Percentiles rank a stretch among this genome's conserved stretches.
phyloP scores from a whole-genome alignment of 2,113 vertebrate genomes.

The Furnarius figulus region DNA sequence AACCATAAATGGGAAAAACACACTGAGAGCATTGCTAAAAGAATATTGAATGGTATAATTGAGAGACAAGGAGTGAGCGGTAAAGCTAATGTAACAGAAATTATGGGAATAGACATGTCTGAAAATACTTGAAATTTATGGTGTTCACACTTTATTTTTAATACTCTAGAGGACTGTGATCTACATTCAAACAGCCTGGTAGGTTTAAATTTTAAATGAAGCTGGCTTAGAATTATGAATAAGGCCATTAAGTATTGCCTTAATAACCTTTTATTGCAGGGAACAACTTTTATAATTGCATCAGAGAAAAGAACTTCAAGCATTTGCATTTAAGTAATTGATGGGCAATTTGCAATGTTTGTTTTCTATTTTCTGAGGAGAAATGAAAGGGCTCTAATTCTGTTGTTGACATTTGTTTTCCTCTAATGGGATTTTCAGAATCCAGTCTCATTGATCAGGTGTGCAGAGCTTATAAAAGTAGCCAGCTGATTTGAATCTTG shows the following conservation, averaged over 20 bases:
- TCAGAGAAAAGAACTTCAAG: slow-evolving; percentile 7
- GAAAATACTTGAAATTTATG: slow-evolving; percentile 24
- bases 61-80: neutral
- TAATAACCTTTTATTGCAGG: slow-evolving; percentile 3
- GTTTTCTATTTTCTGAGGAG: slow-evolving; percentile 29
- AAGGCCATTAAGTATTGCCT: slow-evolving; percentile 19
- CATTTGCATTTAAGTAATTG: slow-evolving; percentile 46
- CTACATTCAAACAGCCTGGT: neutral
- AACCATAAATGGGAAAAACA: neutral
- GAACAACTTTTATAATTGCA: slow-evolving; percentile 40
- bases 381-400: slow-evolving; percentile 13
- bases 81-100: slow-evolving; percentile 32
- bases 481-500: neutral
- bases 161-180: neutral
- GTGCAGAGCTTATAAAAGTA: neutral
- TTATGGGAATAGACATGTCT: neutral
- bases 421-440: slow-evolving; percentile 11
- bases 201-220: slow-evolving; percentile 44
- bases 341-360: slow-evolving; percentile 40
- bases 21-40: neutral
- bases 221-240: slow-evolving; percentile 13
- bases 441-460: neutral
- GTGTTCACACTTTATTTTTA: neutral
- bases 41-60: slow-evolving; percentile 18
- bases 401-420: slow-evolving; percentile 19